Evolutionary conservation across 2,113 vertebrate genomes (phyloP).

Genomic region (Phrynosoma platyrhinos): DNA sequence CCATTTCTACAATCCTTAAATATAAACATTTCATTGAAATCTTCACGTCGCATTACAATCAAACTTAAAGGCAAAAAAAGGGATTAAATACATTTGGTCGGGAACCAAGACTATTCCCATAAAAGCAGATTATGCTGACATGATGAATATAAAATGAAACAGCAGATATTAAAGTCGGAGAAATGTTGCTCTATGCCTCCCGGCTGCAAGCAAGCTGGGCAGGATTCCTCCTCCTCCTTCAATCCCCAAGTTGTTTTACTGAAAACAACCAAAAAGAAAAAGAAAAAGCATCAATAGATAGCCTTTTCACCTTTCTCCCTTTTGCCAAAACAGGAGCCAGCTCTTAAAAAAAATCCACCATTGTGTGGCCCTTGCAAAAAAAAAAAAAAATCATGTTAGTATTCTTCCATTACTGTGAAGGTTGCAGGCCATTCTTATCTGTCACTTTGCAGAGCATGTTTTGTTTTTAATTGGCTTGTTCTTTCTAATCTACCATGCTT

Average conservation of each 20-base stretch:
- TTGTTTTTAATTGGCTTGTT: conserved; percentile 78
- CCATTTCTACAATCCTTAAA: conserved; percentile 47
- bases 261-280: conserved; percentile 57
- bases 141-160: conserved; percentile 82
- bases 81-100: conserved; percentile 79
- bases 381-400: conserved; percentile 20
- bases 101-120: conserved; percentile 82
- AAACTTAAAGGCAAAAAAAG: conserved; percentile 78
- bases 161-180: conserved; percentile 81
- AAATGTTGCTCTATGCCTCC: conserved; percentile 72
- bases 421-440: conserved; percentile 54
- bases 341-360: conserved; percentile 28
- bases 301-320: conserved; percentile 63
- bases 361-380: conserved; percentile 30
- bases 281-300: background rate
- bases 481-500: conserved; percentile 72
- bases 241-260: conserved; percentile 1
- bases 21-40: conserved; percentile 80
- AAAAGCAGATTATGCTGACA: conserved; percentile 84
- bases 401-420: conserved; percentile 51
- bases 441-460: conserved; percentile 55
- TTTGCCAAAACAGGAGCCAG: conserved; percentile 50
- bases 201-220: conserved; percentile 42
- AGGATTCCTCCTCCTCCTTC: conserved; percentile 31
- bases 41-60: conserved; percentile 81